Base-by-base conservation (phyloP, 2,113 vertebrate species). In the Tetrao urogallus region DNA sequence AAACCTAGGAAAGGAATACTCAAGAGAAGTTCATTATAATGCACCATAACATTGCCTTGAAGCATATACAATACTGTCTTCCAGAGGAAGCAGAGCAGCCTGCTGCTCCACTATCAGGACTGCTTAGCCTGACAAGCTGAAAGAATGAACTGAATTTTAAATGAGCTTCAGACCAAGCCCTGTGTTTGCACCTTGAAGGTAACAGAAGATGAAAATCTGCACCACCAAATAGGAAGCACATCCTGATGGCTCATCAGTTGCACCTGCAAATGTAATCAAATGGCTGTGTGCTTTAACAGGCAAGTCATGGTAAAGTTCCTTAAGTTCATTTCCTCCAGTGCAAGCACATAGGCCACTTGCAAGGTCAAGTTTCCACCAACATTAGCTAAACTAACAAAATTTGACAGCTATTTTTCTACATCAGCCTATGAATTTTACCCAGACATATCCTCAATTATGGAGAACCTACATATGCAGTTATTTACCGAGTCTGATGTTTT, bases 51-150 rank as follows among this genome's bases (percentile, higher is more conserved):
- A 2, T 64, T 43, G 65, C 56, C 72, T 40, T 42, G 85, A 65
- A 4, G 1, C 48, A 25, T 69, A 72, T 22, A 78, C 89, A 94
- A 74, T 24, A 50, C 69, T 21, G 6, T 57, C 20, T 70, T 47
- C 6, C 4, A 8, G 92, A 90, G 85, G 58, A 52, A 47, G 24
- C 3, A 5, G 95, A 94, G 94, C 95, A 96, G 94, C 95, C 96
- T 83, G 91, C 95, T 91, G 79, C 91, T 88, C 94, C 25, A 0
- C 75, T 21, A 18, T 48, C 45, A 48, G 84, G 22, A 32, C 22
- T 79, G 60, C 86, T 24, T 7, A 63, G 67, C 79, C 88, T 77
- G 86, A 80, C 79, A 78, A 76, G 61, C 82, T 56, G 73, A 60
- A 56, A 60, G 65, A 64, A 43, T 9, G 18, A 67, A 63, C 2